A percentile compares a stretch with the other conserved stretches of the same genome.
phyloP scores from a whole-genome alignment of 2,888 invertebrate species.

The Tetragonisca angustula region DNA sequence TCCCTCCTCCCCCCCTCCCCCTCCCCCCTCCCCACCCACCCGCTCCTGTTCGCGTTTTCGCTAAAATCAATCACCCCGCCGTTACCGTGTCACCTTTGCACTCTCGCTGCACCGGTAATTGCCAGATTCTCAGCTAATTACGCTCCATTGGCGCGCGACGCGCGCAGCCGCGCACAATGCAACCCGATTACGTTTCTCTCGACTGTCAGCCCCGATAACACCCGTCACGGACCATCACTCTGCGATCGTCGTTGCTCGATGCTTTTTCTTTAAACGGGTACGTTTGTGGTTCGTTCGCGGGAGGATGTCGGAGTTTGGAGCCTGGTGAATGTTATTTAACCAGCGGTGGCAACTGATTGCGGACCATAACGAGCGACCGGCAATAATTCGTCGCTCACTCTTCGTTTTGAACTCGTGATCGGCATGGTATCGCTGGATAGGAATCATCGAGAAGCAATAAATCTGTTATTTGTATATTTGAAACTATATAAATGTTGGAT shows the following conservation, averaged over 20 bases:
- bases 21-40: too few relatives aligned
- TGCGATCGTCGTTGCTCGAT: background rate
- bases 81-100: conserved; percentile 76
- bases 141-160: conserved; percentile 43
- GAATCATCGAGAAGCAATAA: too few relatives aligned
- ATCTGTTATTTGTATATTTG: too few relatives aligned
- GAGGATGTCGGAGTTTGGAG: background rate
- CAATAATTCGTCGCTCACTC: too few relatives aligned
- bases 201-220: conserved; percentile 23
- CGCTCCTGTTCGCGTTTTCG: conserved; percentile 83
- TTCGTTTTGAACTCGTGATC: too few relatives aligned
- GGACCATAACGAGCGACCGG: too few relatives aligned
- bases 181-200: conserved; percentile 34
- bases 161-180: conserved; percentile 38
- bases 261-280: background rate
- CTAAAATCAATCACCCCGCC: conserved; percentile 82
- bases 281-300: background rate
- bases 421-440: too few relatives aligned
- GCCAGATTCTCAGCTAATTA: conserved; percentile 70
- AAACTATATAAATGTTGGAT: too few relatives aligned
- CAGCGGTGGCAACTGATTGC: too few relatives aligned
- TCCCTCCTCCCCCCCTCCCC: conserved; percentile 36
- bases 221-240: background rate
- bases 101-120: conserved; percentile 67
- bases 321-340: background rate